These are phyloP conservation scores for Eupithecia inturbata DNA, from an alignment of 2,888 invertebrate species.

Conservation along the genomic window DNA sequence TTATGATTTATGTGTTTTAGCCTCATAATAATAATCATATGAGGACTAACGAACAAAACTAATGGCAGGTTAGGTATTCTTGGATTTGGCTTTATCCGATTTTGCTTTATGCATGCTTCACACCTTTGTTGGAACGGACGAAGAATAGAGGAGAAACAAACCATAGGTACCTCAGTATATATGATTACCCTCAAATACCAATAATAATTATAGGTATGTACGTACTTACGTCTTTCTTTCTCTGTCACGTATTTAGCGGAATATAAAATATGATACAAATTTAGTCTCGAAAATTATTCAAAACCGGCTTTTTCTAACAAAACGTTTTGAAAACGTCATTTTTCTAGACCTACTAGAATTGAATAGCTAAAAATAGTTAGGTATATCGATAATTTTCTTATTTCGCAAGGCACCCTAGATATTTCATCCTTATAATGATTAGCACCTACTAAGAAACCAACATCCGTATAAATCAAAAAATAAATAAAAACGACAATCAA, in stretches of 20 bases:
- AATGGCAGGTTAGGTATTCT: conserved; percentile 55
- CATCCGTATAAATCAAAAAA: conserved; percentile 51
- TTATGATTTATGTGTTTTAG: conserved; percentile 83
- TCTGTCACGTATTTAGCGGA: background rate
- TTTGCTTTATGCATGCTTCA: conserved; percentile 25
- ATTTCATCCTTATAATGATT: background rate
- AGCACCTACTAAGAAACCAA: background rate
- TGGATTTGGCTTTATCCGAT: conserved; percentile 41
- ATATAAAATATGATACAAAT: background rate
- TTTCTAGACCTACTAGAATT: background rate
- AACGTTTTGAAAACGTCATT: background rate
- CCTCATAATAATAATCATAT: conserved; percentile 76
- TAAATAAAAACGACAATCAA: conserved; percentile 58
- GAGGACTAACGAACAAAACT: conserved; percentile 72
- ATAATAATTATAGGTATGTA: too few species aligned
- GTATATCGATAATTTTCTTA: background rate
- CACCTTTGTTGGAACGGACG: conserved; percentile 2
- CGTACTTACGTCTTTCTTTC: too few species aligned
- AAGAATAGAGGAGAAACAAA: background rate
- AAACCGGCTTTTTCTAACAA: background rate
- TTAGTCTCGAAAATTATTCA: background rate
- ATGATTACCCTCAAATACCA: background rate
- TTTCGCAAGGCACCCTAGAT: background rate
- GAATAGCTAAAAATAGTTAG: background rate
- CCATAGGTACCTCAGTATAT: background rate